Evolutionary conservation across 2,797 vertebrate species (phyloP).

Genomic region (Perdix hodgsoniae): DNA sequence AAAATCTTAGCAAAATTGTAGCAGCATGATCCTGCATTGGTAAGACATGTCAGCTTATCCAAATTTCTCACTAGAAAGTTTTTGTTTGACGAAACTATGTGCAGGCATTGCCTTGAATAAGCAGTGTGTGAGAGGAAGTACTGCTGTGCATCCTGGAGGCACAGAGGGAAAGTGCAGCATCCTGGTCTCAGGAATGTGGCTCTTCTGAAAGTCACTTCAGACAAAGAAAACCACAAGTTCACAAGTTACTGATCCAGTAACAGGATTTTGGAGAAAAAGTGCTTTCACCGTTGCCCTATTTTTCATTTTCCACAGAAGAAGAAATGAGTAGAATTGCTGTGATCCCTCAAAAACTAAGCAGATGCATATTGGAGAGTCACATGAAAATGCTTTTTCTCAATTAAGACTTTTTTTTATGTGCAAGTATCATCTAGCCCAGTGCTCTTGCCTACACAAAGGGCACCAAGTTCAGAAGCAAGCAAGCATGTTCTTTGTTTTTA

Average conservation of each 20-base stretch:
- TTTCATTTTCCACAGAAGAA: neutral
- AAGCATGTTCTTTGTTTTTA: neutral
- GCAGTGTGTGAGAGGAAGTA: neutral
- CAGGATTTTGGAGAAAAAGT: constrained; percentile 18
- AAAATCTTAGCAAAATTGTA: neutral
- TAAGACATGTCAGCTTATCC: neutral
- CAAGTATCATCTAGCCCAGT: neutral
- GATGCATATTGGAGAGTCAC: neutral
- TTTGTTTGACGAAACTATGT: neutral
- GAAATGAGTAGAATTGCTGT: neutral
- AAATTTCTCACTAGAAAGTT: neutral
- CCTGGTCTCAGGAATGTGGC: constrained; percentile 4
- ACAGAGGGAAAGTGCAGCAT: neutral
- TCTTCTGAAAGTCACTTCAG: neutral
- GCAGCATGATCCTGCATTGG: rapidly evolving
- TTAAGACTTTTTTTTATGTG: neutral
- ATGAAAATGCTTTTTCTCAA: neutral
- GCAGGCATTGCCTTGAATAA: neutral
- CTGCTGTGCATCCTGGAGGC: neutral
- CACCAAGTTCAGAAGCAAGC: constrained; percentile 14
- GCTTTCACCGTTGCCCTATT: constrained; percentile 10
- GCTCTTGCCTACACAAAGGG: constrained; percentile 27
- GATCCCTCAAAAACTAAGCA: neutral
- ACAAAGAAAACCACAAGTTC: constrained; percentile 36
- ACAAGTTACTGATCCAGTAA: constrained; percentile 45